A percentile compares a stretch with the other conserved stretches of the same genome.
Conservation (phyloP, 2,113 vertebrate species). For the Lynx canadensis region DNA sequence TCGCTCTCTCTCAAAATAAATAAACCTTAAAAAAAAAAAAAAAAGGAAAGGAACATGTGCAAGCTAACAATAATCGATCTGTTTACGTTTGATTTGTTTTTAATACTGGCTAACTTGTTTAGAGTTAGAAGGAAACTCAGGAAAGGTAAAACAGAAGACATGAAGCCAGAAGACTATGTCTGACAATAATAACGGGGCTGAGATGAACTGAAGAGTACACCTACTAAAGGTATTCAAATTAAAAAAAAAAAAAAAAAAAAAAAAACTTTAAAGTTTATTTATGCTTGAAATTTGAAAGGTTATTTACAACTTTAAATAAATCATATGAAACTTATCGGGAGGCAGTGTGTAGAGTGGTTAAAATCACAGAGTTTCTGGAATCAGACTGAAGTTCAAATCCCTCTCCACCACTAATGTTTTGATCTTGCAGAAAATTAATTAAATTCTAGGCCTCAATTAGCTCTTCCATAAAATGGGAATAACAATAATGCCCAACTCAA, state of each 20-base stretch:
- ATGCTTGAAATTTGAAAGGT: conserved; percentile 10
- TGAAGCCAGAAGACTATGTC: not conserved
- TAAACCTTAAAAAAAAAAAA: not conserved
- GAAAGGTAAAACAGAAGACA: not conserved
- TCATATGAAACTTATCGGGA: not conserved
- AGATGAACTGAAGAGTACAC: not conserved
- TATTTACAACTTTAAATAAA: not conserved
- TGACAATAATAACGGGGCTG: not conserved
- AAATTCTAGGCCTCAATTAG: not conserved
- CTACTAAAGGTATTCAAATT: not conserved
- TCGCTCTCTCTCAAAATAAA: no score
- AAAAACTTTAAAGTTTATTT: not conserved
- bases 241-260: not conserved
- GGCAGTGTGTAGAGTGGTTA: not conserved
- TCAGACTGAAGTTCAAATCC: conserved; percentile 1
- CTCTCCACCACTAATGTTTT: not conserved
- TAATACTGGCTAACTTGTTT: not conserved
- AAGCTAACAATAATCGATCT: conserved; percentile 8
- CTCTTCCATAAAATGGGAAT: conserved; percentile 28
- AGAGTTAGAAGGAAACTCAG: not conserved
- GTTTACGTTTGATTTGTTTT: not conserved
- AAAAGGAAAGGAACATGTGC: not conserved
- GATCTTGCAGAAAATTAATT: conserved; percentile 31
- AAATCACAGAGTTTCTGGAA: conserved; percentile 5
- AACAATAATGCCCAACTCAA: not conserved